Evolutionary conservation across 2,113 vertebrate species (phyloP).

Genomic region (Pollimyrus isidori): DNA sequence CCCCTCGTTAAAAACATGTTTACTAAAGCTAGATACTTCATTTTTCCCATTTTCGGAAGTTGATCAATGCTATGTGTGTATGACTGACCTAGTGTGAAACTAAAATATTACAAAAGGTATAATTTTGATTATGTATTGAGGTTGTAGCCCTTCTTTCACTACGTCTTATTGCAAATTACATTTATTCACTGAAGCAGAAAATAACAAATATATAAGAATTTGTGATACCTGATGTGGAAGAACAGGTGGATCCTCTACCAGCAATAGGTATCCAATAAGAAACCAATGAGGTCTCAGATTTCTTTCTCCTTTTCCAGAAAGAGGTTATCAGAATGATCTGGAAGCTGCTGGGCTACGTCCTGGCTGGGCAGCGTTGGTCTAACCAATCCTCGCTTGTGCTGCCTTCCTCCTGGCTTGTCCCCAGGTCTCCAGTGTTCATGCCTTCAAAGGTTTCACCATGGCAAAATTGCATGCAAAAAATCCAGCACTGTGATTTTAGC

Average conservation of each 20-base stretch:
- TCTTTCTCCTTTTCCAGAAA: constrained; percentile 27
- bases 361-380: constrained; percentile 62
- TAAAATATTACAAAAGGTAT: neutral
- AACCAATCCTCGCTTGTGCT: constrained; percentile 65
- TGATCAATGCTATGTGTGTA: neutral
- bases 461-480: constrained; percentile 70
- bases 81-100: constrained; percentile 29
- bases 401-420: constrained; percentile 65
- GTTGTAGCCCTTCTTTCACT: constrained; percentile 51
- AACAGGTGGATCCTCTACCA: constrained; percentile 70
- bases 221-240: constrained; percentile 85
- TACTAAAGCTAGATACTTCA: neutral
- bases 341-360: constrained; percentile 64
- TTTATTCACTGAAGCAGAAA: constrained; percentile 54
- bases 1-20: neutral
- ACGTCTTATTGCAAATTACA: constrained; percentile 35
- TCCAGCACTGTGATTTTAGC: constrained; percentile 58
- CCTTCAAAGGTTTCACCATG: constrained; percentile 76
- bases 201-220: constrained; percentile 60
- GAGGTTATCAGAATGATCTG: constrained; percentile 35
- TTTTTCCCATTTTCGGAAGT: neutral
- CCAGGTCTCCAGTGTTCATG: constrained; percentile 72
- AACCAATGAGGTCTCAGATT: constrained; percentile 24
- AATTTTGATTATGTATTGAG: constrained; percentile 39
- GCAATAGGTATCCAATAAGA: constrained; percentile 70